A percentile compares a stretch with the other conserved stretches of the same genome.
Evolutionary conservation across 2,113 vertebrate species (phyloP).

Genomic region (Saccopteryx bilineata): DNA sequence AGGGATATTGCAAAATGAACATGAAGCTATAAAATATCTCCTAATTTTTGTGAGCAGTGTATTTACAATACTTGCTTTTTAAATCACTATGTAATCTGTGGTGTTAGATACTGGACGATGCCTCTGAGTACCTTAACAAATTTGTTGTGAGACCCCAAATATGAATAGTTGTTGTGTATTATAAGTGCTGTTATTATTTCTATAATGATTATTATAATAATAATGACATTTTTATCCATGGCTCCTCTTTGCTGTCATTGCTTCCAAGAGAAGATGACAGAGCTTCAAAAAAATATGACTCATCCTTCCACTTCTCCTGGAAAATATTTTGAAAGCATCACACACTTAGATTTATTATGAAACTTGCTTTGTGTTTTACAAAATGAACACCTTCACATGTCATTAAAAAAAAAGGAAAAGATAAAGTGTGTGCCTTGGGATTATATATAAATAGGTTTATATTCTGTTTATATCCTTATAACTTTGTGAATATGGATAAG

Average conservation of each 20-base stretch:
- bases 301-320: neutral
- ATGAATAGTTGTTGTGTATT: neutral
- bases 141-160: neutral
- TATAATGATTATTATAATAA: constrained; percentile 16
- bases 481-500: neutral
- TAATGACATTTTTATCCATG: neutral
- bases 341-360: neutral
- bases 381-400: neutral
- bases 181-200: neutral
- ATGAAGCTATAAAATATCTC: too few species aligned
- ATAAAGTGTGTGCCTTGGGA: neutral
- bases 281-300: neutral
- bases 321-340: constrained; percentile 20
- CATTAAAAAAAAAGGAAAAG: too few species aligned
- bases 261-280: constrained; percentile 33
- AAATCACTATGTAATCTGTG: neutral
- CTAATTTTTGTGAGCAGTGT: too few species aligned
- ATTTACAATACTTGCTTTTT: neutral
- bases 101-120: neutral
- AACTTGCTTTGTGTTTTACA: neutral
- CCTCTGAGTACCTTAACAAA: neutral
- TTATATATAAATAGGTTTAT: constrained; percentile 11
- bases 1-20: too few species aligned
- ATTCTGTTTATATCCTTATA: neutral
- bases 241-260: neutral